Percentiles rank a stretch among this genome's conserved stretches.
phyloP scores from a whole-genome alignment of 1,140 invertebrate species.

The Chionoecetes opilio region DNA sequence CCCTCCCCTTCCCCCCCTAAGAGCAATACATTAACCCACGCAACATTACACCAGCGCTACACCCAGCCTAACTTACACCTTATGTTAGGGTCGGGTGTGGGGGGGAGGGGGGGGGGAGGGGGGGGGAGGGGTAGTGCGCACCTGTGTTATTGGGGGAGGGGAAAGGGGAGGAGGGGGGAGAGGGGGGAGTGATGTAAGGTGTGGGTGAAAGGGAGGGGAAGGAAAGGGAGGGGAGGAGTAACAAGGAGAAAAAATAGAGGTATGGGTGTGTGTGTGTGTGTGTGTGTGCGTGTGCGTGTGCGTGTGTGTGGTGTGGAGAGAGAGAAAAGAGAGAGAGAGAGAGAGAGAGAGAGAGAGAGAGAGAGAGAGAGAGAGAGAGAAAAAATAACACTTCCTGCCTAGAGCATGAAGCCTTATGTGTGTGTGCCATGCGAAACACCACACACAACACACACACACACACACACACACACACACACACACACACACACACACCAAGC shows the following conservation, averaged over 20 bases:
- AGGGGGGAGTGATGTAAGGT: background rate
- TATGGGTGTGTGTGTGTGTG: too few species aligned
- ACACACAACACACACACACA: conserved; percentile 54
- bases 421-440: too few species aligned
- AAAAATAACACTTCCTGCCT: background rate
- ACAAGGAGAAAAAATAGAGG: background rate
- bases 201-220: background rate
- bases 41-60: background rate
- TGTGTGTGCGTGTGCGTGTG: too few species aligned
- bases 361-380: conserved; percentile 31
- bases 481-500: background rate
- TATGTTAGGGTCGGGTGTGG: background rate
- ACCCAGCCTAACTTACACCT: background rate
- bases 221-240: background rate
- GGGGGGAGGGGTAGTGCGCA: background rate
- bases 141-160: background rate
- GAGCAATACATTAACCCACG: background rate
- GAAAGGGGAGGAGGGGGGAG: background rate
- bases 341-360: conserved; percentile 33
- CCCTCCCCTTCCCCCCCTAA: background rate
- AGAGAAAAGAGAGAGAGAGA: background rate
- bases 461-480: conserved; percentile 35
- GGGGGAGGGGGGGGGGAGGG: background rate
- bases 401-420: background rate
- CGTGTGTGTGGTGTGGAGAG: too few species aligned